Conservation (phyloP, 2,888 invertebrate genomes). For the Parapristionchus giblindavisi region DNA sequence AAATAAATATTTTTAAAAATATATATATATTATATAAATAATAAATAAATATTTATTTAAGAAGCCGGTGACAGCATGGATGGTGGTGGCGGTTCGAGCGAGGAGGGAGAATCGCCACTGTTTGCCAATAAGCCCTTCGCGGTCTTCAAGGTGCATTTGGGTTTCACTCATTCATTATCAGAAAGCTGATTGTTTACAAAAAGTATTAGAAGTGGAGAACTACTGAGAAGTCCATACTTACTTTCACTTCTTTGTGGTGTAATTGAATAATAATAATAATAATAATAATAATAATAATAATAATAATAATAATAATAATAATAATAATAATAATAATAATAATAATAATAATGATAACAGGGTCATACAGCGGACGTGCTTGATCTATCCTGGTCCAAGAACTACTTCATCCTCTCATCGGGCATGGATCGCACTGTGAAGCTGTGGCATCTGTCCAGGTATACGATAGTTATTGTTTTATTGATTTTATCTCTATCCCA, state of each 20-base stretch:
- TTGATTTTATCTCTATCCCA: not conserved
- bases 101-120: constrained; percentile 41
- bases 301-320: too few relatives aligned
- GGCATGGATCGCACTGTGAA: constrained; percentile 82
- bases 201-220: too few relatives aligned
- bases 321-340: too few relatives aligned
- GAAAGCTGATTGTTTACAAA: too few relatives aligned
- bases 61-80: constrained; percentile 31
- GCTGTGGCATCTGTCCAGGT: constrained; percentile 90
- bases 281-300: too few relatives aligned
- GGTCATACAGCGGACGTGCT: constrained; percentile 95
- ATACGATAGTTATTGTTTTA: not conserved
- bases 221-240: too few relatives aligned
- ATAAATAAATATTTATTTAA: constrained; percentile 7
- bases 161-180: too few relatives aligned
- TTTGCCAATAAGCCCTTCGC: constrained; percentile 62
- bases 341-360: too few relatives aligned
- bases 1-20: too few relatives aligned
- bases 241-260: too few relatives aligned
- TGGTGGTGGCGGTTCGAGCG: constrained; percentile 30
- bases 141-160: constrained; percentile 43
- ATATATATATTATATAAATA: not conserved
- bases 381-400: constrained; percentile 97
- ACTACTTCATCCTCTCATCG: constrained; percentile 69
- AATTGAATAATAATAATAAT: too few relatives aligned